These are phyloP conservation scores for Squalus acanthias DNA, from an alignment of 2,797 vertebrate species.

Conservation along the genomic window DNA sequence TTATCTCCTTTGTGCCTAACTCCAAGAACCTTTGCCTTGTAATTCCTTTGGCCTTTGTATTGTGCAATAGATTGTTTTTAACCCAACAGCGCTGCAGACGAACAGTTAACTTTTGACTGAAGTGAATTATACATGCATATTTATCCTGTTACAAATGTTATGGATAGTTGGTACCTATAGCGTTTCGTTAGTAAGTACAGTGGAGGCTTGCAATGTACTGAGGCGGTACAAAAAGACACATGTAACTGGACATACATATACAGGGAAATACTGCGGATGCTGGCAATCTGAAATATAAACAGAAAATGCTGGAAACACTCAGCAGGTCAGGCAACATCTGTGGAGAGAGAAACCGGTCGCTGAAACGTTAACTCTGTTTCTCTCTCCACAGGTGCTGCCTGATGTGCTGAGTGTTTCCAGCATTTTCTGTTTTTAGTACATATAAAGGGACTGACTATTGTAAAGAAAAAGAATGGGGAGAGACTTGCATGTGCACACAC, in stretches of 20 bases:
- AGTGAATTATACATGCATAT: not conserved
- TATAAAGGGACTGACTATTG: not conserved
- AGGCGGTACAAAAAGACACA: not conserved
- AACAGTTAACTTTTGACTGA: conserved; percentile 1
- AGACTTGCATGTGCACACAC: not conserved
- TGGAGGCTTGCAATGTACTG: not conserved
- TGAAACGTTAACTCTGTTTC: no score
- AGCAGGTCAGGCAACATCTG: no score
- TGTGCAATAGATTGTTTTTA: conserved; percentile 10
- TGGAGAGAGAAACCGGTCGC: not conserved
- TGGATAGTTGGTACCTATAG: not conserved
- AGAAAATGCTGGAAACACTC: not conserved
- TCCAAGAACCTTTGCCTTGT: conserved; percentile 15
- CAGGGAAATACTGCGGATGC: not conserved
- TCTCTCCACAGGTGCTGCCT: no score
- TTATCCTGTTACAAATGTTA: not conserved
- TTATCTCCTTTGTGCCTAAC: conserved; percentile 30
- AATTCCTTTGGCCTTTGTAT: conserved; percentile 1
- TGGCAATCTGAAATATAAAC: not conserved
- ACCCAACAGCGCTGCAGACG: not conserved
- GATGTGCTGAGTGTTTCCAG: no score
- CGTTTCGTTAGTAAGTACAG: not conserved
- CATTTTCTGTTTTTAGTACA: not conserved
- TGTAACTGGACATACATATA: not conserved
- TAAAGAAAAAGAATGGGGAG: not conserved